These are phyloP conservation scores for Sphyrna mokarran DNA, from an alignment of 2,113 vertebrate species.

Conservation along the genomic window DNA sequence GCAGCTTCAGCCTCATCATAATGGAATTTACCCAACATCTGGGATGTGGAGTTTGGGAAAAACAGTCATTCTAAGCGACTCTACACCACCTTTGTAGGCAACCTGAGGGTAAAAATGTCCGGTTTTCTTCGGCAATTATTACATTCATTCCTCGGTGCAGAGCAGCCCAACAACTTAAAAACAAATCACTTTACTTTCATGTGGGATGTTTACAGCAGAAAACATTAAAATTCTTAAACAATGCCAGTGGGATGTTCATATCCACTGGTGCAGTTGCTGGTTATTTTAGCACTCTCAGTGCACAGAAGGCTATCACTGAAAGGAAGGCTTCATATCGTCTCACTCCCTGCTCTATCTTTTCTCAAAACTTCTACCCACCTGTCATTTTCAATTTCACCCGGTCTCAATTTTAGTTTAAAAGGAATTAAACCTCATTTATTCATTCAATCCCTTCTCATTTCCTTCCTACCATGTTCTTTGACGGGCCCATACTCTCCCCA, in stretches of 20 bases:
- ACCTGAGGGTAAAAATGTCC: too few species aligned
- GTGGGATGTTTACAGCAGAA: background rate
- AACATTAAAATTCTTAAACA: background rate
- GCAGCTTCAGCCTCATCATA: background rate
- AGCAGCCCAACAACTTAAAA: background rate
- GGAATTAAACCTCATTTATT: background rate
- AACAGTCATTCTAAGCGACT: background rate
- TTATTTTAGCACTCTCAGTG: background rate
- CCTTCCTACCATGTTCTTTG: background rate
- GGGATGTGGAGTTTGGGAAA: background rate
- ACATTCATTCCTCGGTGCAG: background rate
- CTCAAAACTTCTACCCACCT: background rate
- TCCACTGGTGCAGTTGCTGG: background rate
- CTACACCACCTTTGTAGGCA: background rate
- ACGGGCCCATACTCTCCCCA: background rate
- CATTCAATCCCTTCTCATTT: background rate
- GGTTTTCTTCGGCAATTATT: background rate
- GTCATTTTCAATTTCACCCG: background rate
- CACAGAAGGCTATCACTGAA: background rate
- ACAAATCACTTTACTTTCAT: background rate
- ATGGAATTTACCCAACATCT: too few species aligned
- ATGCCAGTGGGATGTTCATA: background rate
- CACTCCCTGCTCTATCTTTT: background rate
- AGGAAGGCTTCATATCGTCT: too few species aligned
- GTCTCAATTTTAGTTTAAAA: background rate